These are phyloP conservation scores for Thyatira batis DNA, from an alignment of 2,888 invertebrate genomes.

Conservation along the genomic window DNA sequence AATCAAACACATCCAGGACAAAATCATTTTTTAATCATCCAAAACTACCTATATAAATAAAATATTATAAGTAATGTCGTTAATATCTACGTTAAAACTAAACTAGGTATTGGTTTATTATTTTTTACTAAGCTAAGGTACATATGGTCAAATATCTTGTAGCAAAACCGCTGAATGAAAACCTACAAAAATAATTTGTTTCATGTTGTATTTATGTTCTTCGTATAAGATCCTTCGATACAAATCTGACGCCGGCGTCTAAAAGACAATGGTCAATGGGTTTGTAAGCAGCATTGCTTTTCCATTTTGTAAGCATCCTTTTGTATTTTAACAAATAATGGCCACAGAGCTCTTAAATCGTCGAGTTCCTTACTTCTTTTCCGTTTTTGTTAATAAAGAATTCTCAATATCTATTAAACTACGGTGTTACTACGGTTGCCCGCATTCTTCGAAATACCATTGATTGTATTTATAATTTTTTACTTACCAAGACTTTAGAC, in stretches of 20 bases:
- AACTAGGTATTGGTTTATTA: no score
- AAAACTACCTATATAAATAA: no score
- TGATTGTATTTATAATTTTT: slow-evolving; percentile 22
- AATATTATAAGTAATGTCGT: no score
- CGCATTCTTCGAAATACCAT: slow-evolving; percentile 47
- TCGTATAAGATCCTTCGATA: not conserved
- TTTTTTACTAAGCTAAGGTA: no score
- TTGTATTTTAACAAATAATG: slow-evolving; percentile 65
- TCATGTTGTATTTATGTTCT: not conserved
- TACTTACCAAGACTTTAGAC: slow-evolving; percentile 10
- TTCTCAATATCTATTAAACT: slow-evolving; percentile 65
- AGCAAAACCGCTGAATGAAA: no score
- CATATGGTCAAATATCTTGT: no score
- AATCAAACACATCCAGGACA: no score
- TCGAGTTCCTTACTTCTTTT: slow-evolving; percentile 66
- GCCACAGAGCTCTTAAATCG: slow-evolving; percentile 62
- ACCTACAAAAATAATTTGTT: no score
- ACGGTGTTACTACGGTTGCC: slow-evolving; percentile 50
- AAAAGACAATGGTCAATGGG: slow-evolving; percentile 47
- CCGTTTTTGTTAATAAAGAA: slow-evolving; percentile 49
- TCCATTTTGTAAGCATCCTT: slow-evolving; percentile 50
- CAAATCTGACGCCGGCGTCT: slow-evolving; percentile 67
- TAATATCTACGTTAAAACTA: no score
- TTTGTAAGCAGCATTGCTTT: slow-evolving; percentile 29
- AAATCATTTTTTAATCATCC: no score